Base-by-base conservation (phyloP, 2,797 vertebrate species). In the Brotula barbata region DNA sequence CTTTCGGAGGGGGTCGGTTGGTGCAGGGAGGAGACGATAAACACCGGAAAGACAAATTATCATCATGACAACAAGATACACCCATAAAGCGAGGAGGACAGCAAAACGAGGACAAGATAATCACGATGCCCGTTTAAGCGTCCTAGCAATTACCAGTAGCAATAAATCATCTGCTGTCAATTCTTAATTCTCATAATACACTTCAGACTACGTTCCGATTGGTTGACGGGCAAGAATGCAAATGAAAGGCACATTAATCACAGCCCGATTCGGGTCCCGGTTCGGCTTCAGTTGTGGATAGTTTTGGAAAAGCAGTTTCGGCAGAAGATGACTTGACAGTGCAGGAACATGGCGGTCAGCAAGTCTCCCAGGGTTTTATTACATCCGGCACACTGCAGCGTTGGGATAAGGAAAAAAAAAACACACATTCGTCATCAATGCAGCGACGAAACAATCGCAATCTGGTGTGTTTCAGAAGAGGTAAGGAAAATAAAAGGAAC, bases 351-450 rank as follows among this genome's bases (percentile, higher is more conserved):
- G 19, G 63, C 6, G 28, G 33, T 77, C 48, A 63, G 17, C 63
- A 90, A 6, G 45, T 88, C 80, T 74, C 86, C 88, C 40, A 90
- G 75, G 42, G 9, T 34, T 55, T 11, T 73, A 16, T 57, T 10
- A 54, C 89, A 91, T 28, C 43, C 61, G 5, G 51, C 75, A 22
- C 89, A 91, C 88, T 88, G 85, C 53, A 72, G 75, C 36, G 36
- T 8, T 4, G n/a, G n/a, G n/a, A n/a, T n/a, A n/a, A n/a, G n/a
- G n/a, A n/a, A n/a, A 2, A n/a, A 72, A 16, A 12, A 72, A 15
- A 64, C 49, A 48, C 9, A 78, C 9, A 50, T 1, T 58, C 23
- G 48, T 12, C 8, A 61, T 75, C 28, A 64, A 40, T 50, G 28
- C 19, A 3, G 15, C 13, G 13, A 45, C 36, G 33, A 9, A 34